Conservation (phyloP, 1,140 invertebrate genomes). For the Papilio helenus region DNA sequence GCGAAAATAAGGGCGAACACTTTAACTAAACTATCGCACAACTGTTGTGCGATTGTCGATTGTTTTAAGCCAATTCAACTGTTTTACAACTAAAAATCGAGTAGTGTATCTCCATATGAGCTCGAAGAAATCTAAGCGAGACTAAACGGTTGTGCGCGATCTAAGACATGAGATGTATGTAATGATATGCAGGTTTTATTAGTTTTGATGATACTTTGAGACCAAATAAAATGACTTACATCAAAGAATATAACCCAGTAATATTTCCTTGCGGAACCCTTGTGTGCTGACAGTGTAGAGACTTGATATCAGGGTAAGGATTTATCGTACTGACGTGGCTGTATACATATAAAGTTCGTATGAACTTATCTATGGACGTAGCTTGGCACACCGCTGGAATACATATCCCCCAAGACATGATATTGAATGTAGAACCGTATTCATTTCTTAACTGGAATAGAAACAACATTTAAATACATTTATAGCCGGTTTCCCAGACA, state of each 20-base stretch:
- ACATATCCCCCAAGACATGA: slow-evolving; percentile 46
- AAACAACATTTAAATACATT: background rate
- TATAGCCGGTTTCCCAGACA: too few species aligned
- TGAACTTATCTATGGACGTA: slow-evolving; percentile 44
- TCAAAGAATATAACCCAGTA: background rate
- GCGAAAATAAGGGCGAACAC: too few species aligned
- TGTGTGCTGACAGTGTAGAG: slow-evolving; percentile 37
- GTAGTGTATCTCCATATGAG: too few species aligned
- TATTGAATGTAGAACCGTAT: slow-evolving; percentile 45
- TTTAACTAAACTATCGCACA: too few species aligned
- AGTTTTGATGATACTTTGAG: too few species aligned
- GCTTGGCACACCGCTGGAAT: slow-evolving; percentile 45
- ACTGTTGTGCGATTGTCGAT: too few species aligned
- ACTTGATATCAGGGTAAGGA: slow-evolving; percentile 25
- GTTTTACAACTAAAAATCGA: too few species aligned
- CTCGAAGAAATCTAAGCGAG: too few species aligned
- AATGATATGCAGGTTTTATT: too few species aligned
- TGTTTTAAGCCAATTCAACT: too few species aligned
- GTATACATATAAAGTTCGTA: slow-evolving; percentile 35
- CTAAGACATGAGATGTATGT: too few species aligned
- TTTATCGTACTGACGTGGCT: slow-evolving; percentile 37
- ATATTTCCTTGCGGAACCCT: slow-evolving; percentile 5
- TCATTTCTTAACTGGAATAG: slow-evolving; percentile 24
- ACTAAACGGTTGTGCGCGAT: too few species aligned
- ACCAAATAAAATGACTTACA: slow-evolving; percentile 27